phyloP scores from a whole-genome alignment of 1,140 invertebrate species.

The Yoshiicerus persimilis region DNA sequence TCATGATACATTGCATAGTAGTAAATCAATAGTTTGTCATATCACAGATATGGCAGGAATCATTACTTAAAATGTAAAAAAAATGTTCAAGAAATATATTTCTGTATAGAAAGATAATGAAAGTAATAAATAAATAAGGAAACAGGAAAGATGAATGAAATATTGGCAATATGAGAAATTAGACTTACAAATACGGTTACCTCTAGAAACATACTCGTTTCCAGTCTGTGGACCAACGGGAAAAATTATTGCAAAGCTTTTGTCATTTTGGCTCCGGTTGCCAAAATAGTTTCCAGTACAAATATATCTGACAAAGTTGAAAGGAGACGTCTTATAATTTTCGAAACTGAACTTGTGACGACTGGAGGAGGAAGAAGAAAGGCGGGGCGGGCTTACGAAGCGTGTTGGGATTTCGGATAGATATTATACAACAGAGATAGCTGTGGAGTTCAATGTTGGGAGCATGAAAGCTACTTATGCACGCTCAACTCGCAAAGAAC shows the following conservation, averaged over 20 bases:
- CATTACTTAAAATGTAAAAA: background rate
- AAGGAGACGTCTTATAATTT: background rate
- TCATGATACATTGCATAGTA: too few species aligned
- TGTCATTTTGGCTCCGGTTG: background rate
- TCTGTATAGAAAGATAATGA: background rate
- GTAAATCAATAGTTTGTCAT: too few species aligned
- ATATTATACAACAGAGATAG: background rate
- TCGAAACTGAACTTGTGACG: background rate
- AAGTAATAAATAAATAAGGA: background rate
- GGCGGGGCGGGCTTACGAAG: background rate
- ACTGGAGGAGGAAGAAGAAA: background rate
- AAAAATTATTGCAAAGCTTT: conserved; percentile 15
- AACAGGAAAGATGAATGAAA: background rate
- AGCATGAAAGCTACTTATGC: background rate
- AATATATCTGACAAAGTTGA: background rate
- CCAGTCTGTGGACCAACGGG: background rate
- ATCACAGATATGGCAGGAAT: too few species aligned
- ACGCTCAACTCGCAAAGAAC: background rate
- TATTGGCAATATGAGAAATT: background rate
- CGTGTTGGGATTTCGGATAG: background rate
- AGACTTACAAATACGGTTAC: background rate
- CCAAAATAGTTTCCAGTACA: background rate
- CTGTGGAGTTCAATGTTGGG: background rate
- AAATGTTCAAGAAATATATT: too few species aligned
- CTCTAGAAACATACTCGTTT: background rate